phyloP scores from a whole-genome alignment of 1,140 invertebrate genomes.

The Stenopsyche tienmushanensis region DNA sequence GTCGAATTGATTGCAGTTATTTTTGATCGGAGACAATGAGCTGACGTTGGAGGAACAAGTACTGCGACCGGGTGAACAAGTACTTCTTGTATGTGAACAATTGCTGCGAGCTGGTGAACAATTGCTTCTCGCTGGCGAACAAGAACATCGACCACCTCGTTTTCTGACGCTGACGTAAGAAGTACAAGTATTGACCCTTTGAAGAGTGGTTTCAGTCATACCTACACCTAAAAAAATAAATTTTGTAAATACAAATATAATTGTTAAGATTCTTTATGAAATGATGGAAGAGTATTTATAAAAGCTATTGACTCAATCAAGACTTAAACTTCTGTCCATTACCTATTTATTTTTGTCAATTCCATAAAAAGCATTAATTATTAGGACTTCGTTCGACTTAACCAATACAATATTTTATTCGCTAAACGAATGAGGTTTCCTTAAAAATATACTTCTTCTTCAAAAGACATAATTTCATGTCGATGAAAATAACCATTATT shows the following conservation, averaged over 20 bases:
- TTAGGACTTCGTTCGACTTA: too few species aligned
- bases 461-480: too few species aligned
- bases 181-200: constrained; percentile 64
- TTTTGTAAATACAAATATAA: constrained; percentile 7
- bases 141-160: constrained; percentile 30
- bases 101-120: constrained; percentile 32
- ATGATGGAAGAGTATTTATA: not conserved
- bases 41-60: constrained; percentile 1
- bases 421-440: too few species aligned
- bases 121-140: constrained; percentile 27
- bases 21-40: constrained; percentile 3
- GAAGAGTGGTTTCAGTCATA: constrained; percentile 56
- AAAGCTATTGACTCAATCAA: not conserved
- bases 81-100: constrained; percentile 18
- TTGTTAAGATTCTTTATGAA: not conserved
- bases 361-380: too few species aligned
- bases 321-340: too few species aligned
- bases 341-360: too few species aligned
- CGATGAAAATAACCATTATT: too few species aligned
- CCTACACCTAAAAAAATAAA: constrained; percentile 43
- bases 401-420: too few species aligned
- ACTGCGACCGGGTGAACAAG: constrained; percentile 6
- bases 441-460: too few species aligned
- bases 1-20: not conserved
- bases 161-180: constrained; percentile 56